Evolutionary conservation across 2,113 vertebrate genomes (phyloP).

Genomic region (Puntigrus tetrazona): DNA sequence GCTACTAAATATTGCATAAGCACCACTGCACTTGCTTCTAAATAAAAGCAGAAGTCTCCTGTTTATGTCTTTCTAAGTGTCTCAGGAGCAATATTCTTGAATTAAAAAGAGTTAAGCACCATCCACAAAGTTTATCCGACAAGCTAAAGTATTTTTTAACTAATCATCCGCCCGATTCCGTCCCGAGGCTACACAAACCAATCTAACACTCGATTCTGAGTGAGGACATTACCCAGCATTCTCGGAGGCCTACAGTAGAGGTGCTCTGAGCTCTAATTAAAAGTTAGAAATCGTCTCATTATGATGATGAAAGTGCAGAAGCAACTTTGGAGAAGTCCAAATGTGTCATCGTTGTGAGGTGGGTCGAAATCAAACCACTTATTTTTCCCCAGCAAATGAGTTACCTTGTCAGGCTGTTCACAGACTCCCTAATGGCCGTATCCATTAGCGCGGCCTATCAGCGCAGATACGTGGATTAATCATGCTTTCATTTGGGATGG

Average conservation of each 20-base stretch:
- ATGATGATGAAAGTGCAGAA: constrained; percentile 59
- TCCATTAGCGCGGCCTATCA: constrained; percentile 55
- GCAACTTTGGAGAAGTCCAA: constrained; percentile 51
- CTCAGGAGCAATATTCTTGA: not conserved
- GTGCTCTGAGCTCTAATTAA: constrained; percentile 57
- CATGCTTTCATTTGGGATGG: constrained; percentile 42
- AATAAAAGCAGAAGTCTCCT: constrained; percentile 5
- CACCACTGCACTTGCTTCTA: constrained; percentile 29
- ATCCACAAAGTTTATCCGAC: constrained; percentile 42
- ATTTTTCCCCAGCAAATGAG: constrained; percentile 58
- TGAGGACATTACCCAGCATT: constrained; percentile 39
- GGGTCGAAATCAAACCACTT: constrained; percentile 61
- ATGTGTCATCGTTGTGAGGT: constrained; percentile 49
- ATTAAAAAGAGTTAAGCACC: constrained; percentile 20
- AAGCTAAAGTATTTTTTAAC: constrained; percentile 46
- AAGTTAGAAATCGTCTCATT: constrained; percentile 61
- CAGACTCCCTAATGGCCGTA: constrained; percentile 51
- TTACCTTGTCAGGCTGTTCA: constrained; percentile 52
- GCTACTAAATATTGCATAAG: constrained; percentile 47
- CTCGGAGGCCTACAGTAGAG: constrained; percentile 46
- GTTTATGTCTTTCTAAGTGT: constrained; percentile 17
- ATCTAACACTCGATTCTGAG: constrained; percentile 38
- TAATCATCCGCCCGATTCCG: constrained; percentile 46
- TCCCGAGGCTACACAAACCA: constrained; percentile 48
- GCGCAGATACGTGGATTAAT: constrained; percentile 55